Base-by-base conservation (phyloP, 2,888 invertebrate species). In the Hermaeophaga mercurialis region DNA sequence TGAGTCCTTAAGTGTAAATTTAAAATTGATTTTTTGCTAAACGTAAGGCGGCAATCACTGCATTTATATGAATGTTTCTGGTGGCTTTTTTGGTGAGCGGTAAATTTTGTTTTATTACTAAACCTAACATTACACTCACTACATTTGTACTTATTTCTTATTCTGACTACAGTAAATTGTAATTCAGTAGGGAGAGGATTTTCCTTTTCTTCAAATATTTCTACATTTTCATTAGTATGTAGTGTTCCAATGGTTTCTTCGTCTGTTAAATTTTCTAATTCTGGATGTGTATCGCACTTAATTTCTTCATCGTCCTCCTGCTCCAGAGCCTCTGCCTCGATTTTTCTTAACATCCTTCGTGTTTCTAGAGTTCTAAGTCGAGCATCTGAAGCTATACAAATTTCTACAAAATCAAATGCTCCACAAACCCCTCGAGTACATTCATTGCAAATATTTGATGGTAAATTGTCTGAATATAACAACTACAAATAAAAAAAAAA, bases 61-160 rank as follows among this genome's bases (percentile, higher is more conserved):
- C 72, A 72, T 61, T 66, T 69, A 47, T 62, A 72, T n/a, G 56
- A 59, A 41, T 66, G 67, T n/a, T 62, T 50, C 22, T 67, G 61
- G 43, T 70, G 70, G 14, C 53, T 63, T 45, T 65, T 70, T 39
- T 56, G 47, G 54, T 71, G 71, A 44, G 61, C 61, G 9, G 31
- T 39, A 50, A 62, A 69, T 45, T 67, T 68, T 1, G 52, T 58
- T 63, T 71, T 70, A 46, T 70, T 70, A 39, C 49, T 68, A 54
- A 70, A 71, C 7, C 44, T 54, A 24, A 56, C n/a, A 18, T 49
- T 26, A 53, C 71, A 70, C 15, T 47, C 33, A 11, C 50, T 50
- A 56, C 71, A 71, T 48, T 54, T 54, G 55, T 70, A 71, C 56
- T 65, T 67, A 44, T 65, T 57, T 33, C 43, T 59, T n/a, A 41